A percentile compares a stretch with the other conserved stretches of the same genome.
Conservation (phyloP, 2,888 invertebrate species). For the Scotopteryx bipunctaria region DNA sequence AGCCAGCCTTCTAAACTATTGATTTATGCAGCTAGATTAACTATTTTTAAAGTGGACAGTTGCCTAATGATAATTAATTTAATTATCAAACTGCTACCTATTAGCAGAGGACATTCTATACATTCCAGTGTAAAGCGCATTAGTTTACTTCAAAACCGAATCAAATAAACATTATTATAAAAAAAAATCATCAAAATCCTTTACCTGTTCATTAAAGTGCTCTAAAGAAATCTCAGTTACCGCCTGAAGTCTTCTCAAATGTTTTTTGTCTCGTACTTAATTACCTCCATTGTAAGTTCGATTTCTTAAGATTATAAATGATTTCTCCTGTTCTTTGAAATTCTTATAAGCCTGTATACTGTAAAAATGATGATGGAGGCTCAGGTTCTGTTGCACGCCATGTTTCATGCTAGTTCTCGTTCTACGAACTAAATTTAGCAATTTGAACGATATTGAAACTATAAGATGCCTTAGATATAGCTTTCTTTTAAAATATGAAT, state of each 20-base stretch:
- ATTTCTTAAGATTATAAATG: conserved; percentile 47
- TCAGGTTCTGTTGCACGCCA: conserved; percentile 46
- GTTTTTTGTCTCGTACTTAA: conserved; percentile 25
- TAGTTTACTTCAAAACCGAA: not conserved
- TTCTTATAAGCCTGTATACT: conserved; percentile 33
- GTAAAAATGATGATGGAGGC: conserved; percentile 41
- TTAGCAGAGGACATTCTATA: conserved; percentile 22
- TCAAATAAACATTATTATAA: no score
- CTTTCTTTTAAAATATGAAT: no score
- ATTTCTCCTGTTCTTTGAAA: conserved; percentile 53
- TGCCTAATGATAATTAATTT: conserved; percentile 23
- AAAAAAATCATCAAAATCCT: conserved; percentile 18
- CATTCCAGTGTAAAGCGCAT: conserved; percentile 12
- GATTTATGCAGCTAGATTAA: conserved; percentile 18
- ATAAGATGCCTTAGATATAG: not conserved
- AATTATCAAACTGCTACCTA: conserved; percentile 20
- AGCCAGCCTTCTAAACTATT: conserved; percentile 6
- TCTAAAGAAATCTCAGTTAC: conserved; percentile 7
- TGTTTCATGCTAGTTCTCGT: conserved; percentile 5
- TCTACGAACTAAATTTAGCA: not conserved
- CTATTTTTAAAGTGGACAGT: conserved; percentile 23
- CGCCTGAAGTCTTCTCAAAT: conserved; percentile 16
- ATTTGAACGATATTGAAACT: not conserved
- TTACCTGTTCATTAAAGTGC: conserved; percentile 6
- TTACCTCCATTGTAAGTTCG: conserved; percentile 36